Conservation (phyloP, 2,888 invertebrate genomes). For the Agrochola lota region DNA sequence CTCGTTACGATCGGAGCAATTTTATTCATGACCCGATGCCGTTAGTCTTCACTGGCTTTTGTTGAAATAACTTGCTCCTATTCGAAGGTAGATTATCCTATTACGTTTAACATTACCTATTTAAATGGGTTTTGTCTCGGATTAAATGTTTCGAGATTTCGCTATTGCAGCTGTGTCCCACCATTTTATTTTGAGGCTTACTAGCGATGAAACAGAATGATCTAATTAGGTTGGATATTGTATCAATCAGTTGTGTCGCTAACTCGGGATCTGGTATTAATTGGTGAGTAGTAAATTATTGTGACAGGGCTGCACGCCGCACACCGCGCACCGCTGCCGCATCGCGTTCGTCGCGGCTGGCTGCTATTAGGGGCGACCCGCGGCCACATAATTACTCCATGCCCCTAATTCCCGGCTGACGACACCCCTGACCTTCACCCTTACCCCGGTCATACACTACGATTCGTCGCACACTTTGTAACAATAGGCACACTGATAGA, state of each 20-base stretch:
- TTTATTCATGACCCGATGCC: constrained; percentile 51
- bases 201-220: constrained; percentile 20
- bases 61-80: constrained; percentile 46
- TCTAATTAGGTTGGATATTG: constrained; percentile 23
- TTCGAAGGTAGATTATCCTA: constrained; percentile 57
- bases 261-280: neutral
- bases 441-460: constrained; percentile 18
- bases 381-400: constrained; percentile 64
- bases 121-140: constrained; percentile 58
- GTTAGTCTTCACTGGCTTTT: constrained; percentile 42
- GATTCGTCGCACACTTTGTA: constrained; percentile 10
- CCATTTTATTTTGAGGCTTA: constrained; percentile 38
- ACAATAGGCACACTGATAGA: neutral
- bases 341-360: constrained; percentile 1
- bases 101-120: constrained; percentile 61
- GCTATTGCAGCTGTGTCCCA: constrained; percentile 49
- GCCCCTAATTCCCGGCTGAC: constrained; percentile 61
- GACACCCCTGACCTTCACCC: constrained; percentile 51
- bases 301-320: constrained; percentile 1
- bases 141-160: constrained; percentile 51
- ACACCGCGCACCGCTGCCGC: neutral
- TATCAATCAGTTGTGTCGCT: constrained; percentile 10
- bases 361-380: constrained; percentile 21
- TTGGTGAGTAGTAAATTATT: constrained; percentile 27
- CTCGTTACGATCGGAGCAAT: constrained; percentile 58